These are phyloP conservation scores for Callipepla californica DNA, from an alignment of 2,113 vertebrate genomes.

Conservation along the genomic window DNA sequence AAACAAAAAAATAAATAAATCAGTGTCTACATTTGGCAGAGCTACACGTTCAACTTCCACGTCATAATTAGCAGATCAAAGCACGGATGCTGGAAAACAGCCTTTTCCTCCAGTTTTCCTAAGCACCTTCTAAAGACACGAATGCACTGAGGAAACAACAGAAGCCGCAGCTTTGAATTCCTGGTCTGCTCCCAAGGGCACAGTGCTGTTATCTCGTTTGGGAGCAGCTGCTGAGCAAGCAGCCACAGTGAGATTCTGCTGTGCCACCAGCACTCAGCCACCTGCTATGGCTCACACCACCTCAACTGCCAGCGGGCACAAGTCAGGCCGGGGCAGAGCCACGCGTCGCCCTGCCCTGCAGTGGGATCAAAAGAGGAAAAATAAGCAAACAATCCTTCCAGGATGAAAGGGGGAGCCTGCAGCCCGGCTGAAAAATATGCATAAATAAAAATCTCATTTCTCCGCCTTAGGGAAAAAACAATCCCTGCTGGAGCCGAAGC, in stretches of 20 bases:
- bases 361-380: slow-evolving; percentile 9
- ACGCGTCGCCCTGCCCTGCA: background rate
- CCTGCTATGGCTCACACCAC: background rate
- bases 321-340: slow-evolving; percentile 27
- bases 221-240: background rate
- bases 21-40: background rate
- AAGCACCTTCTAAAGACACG: background rate
- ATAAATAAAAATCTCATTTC: background rate
- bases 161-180: background rate
- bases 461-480: background rate
- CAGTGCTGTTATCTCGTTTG: fast-evolving
- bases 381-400: slow-evolving; percentile 2
- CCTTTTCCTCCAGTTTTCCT: background rate
- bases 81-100: background rate
- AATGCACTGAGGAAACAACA: background rate
- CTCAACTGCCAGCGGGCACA: slow-evolving; percentile 11
- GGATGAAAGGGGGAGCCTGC: background rate
- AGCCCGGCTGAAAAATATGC: background rate
- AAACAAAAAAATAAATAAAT: too few relatives aligned
- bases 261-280: background rate
- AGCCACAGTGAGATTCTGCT: background rate
- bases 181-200: background rate
- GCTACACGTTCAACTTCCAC: background rate
- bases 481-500: background rate
- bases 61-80: background rate